Percentiles rank a stretch among this genome's conserved stretches.
Evolutionary conservation across 2,113 vertebrate genomes (phyloP).

Genomic region (Acanthisitta chloris): DNA sequence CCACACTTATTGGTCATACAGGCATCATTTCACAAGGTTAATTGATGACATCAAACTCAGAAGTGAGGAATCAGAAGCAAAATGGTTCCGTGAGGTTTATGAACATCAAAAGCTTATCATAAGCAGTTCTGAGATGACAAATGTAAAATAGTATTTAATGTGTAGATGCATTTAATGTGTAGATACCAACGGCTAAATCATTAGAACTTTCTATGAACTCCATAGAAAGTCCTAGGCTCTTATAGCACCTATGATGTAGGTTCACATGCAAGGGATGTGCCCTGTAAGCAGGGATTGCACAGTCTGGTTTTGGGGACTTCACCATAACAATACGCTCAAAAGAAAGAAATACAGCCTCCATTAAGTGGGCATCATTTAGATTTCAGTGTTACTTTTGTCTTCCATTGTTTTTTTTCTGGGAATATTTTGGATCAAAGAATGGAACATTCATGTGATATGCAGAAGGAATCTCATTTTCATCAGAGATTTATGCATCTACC

Average conservation of each 20-base stretch:
- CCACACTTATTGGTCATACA: neutral
- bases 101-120: neutral
- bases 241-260: neutral
- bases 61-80: neutral
- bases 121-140: neutral
- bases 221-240: neutral
- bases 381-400: neutral
- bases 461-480: neutral
- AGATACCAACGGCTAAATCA: neutral
- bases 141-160: neutral
- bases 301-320: neutral
- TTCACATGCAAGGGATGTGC: neutral
- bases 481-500: neutral
- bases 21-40: neutral
- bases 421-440: neutral
- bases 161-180: accelerated
- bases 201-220: neutral
- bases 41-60: neutral
- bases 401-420: neutral
- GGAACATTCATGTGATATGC: neutral
- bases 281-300: neutral
- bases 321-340: accelerated
- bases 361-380: neutral
- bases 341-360: neutral
- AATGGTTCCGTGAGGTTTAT: neutral